These are phyloP conservation scores for Helogale parvula DNA, from an alignment of 2,113 vertebrate species.

Conservation along the genomic window DNA sequence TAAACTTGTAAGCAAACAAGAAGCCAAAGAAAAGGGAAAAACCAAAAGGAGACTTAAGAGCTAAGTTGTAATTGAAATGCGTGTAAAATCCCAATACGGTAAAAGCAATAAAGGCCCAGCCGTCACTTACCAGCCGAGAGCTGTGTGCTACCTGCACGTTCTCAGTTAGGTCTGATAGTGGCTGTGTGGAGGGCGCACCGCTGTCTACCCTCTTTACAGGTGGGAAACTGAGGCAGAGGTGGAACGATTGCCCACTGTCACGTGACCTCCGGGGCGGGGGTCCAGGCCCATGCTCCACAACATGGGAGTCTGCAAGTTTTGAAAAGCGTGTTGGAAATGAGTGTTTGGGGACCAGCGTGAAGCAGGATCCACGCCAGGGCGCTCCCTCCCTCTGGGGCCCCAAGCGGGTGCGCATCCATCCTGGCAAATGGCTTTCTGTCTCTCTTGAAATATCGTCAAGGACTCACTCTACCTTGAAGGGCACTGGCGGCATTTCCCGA, in stretches of 20 bases:
- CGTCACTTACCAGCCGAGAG: neutral
- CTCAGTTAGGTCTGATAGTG: fast-evolving
- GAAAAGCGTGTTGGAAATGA: neutral
- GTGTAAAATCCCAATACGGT: neutral
- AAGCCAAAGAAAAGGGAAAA: neutral
- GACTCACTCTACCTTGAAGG: neutral
- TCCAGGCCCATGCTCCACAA: fast-evolving
- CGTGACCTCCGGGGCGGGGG: neutral
- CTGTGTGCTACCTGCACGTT: fast-evolving
- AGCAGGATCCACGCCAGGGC: too few relatives aligned
- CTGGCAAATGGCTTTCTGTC: neutral
- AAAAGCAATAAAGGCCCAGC: neutral
- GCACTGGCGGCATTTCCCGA: neutral
- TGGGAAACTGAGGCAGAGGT: neutral
- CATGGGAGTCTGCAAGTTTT: neutral
- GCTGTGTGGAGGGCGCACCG: fast-evolving
- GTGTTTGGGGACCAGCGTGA: fast-evolving
- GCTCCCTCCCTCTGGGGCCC: fast-evolving
- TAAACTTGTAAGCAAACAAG: neutral
- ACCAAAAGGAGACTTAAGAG: neutral
- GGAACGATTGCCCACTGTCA: neutral
- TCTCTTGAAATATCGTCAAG: too few relatives aligned
- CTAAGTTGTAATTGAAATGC: neutral
- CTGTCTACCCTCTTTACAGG: neutral
- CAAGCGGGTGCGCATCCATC: fast-evolving